These are phyloP conservation scores for Sciaenops ocellatus DNA, from an alignment of 2,797 vertebrate genomes.

Conservation along the genomic window DNA sequence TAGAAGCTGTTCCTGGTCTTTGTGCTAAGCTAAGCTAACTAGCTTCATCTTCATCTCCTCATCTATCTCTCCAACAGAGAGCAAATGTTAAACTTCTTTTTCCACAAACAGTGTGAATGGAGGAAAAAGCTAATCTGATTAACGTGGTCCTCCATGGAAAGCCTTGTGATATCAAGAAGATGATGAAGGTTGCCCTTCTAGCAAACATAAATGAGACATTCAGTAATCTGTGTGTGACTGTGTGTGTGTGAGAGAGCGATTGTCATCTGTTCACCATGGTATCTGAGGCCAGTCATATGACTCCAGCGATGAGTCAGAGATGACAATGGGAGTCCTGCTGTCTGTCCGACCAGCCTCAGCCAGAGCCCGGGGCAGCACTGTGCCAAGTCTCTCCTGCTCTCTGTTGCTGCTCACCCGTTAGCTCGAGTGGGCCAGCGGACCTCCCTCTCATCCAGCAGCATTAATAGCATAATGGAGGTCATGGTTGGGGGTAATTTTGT, in stretches of 20 bases:
- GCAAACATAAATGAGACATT: conserved; percentile 41
- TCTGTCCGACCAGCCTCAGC: conserved; percentile 47
- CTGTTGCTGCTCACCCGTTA: conserved; percentile 53
- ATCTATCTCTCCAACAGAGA: neutral
- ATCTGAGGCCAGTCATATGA: conserved; percentile 64
- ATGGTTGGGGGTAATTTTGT: conserved; percentile 53
- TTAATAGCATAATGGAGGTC: conserved; percentile 70
- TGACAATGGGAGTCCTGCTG: conserved; percentile 61
- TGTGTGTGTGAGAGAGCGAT: neutral
- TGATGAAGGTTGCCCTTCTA: conserved; percentile 26
- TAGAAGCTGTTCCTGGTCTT: neutral
- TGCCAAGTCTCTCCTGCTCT: conserved; percentile 45
- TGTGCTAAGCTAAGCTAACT: conserved; percentile 3
- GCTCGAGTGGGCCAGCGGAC: conserved; percentile 24
- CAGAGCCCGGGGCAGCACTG: conserved; percentile 48
- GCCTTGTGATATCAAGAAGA: conserved; percentile 13
- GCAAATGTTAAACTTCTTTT: neutral
- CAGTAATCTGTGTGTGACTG: conserved; percentile 27
- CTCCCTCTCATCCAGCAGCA: conserved; percentile 52
- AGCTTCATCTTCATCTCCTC: conserved; percentile 8
- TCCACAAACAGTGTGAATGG: neutral
- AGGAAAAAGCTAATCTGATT: conserved; percentile 9
- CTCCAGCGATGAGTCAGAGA: conserved; percentile 70
- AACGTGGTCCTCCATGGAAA: conserved; percentile 31
- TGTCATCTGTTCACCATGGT: conserved; percentile 58